Base-by-base conservation (phyloP, 2,113 vertebrate genomes). In the Sakesphorus luctuosus region DNA sequence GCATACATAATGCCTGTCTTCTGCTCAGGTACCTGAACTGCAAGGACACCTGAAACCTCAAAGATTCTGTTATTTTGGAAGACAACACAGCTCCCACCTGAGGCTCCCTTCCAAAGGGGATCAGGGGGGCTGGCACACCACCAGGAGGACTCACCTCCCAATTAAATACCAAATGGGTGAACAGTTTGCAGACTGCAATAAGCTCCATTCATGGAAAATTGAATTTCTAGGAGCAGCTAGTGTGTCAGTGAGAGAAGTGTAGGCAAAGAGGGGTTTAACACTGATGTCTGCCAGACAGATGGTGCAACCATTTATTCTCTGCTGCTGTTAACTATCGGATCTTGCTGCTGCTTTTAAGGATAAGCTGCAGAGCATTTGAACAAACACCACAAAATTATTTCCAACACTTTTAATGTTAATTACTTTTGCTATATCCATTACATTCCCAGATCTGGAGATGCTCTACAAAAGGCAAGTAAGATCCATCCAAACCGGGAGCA, bases 221-320 rank as follows among this genome's bases (percentile, higher is more conserved):
- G 18, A 43, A 73, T 95, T 94, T 89, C 75, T 68, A 76, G 58
- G 43, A 89, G 46, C 71, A 93, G 65, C 13, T 82, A 52, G 76
- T 65, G 67, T 58, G 63, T 87, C 80, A 77, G 43, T 35, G 72
- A n/a, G 19, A 62, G 53, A 71, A 58, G 47, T 12, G 26, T 11
- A 62, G 73, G 84, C 71, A 59, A 89, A 93, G 16, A 24, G 58
- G 20, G 49, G 84, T 85, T 87, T 67, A 74, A 91, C 55, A 67
- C 26, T 21, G n/a, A 28, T 2, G n/a, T 74, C 88, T 89, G 80
- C 68, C 81, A 90, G 79, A 92, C 91, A 96, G 82, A 96, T 94
- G 93, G 92, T 68, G 84, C 75, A 81, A 71, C 56, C 46, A 78
- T 75, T 87, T 81, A 62, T 84, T 94, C 88, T 77, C 73, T 68